Percentiles rank a stretch among this genome's conserved stretches.
These are phyloP conservation scores for Glossophaga mutica DNA, from an alignment of 2,797 vertebrate genomes.

Conservation along the genomic window DNA sequence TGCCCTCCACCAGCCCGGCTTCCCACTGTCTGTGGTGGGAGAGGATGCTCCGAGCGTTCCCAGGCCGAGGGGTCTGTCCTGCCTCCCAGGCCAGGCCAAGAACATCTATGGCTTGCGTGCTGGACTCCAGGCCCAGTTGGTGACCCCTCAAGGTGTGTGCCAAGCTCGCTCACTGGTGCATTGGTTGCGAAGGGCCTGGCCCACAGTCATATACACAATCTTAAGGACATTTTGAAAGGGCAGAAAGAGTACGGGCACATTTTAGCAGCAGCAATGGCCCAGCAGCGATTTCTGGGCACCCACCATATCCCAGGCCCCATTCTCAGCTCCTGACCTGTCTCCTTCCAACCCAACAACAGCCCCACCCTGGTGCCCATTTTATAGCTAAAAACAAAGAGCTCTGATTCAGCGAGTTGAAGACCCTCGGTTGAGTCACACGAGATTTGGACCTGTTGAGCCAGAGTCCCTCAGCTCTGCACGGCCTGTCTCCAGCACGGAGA, in stretches of 20 bases:
- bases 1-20: neutral
- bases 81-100: neutral
- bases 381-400: neutral
- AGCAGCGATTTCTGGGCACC: neutral
- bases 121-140: neutral
- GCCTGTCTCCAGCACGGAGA: neutral
- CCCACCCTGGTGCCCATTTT: neutral
- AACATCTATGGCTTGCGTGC: neutral
- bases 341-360: neutral
- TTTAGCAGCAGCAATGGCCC: neutral
- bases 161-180: neutral
- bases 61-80: neutral
- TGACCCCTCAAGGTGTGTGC: neutral
- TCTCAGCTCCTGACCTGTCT: neutral
- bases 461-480: neutral
- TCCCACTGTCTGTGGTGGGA: neutral
- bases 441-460: neutral
- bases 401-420: neutral
- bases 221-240: neutral
- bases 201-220: neutral
- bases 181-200: neutral
- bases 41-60: rapidly evolving
- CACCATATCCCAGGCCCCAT: neutral
- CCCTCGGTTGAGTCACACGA: neutral
- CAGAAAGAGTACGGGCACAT: neutral